A percentile compares a stretch with the other conserved stretches of the same genome.
Conservation (phyloP, 2,113 vertebrate species). For the Natator depressus region DNA sequence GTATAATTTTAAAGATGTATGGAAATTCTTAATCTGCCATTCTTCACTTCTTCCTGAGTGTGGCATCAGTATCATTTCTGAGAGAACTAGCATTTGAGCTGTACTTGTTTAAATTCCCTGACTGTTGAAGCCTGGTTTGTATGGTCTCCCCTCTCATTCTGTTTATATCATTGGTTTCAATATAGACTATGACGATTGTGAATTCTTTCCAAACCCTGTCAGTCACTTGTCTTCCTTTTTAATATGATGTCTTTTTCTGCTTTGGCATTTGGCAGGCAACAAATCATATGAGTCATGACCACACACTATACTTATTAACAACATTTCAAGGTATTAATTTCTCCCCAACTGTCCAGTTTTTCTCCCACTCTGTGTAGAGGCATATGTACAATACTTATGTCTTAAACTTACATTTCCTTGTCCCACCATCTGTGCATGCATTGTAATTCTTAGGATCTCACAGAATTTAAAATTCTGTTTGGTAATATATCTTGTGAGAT, state of each 20-base stretch:
- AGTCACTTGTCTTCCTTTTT: conserved; percentile 30
- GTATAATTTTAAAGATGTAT: neutral
- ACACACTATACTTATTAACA: neutral
- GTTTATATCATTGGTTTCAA: conserved; percentile 45
- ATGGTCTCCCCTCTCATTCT: conserved; percentile 43
- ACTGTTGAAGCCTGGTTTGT: conserved; percentile 28
- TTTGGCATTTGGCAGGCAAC: conserved; percentile 40
- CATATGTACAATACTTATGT: neutral
- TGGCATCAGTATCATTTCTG: conserved; percentile 44
- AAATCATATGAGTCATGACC: conserved; percentile 49
- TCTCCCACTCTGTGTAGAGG: neutral
- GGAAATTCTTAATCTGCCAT: neutral
- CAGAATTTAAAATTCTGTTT: neutral
- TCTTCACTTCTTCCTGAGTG: conserved; percentile 47
- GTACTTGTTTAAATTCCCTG: neutral
- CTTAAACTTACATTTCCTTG: neutral
- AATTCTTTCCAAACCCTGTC: conserved; percentile 63
- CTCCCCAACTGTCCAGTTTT: neutral
- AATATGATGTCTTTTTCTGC: neutral
- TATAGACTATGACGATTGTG: conserved; percentile 56
- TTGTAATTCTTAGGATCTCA: neutral
- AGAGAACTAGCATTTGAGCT: neutral
- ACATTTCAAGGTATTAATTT: conserved; percentile 30
- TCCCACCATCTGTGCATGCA: fast-evolving
- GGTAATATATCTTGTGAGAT: neutral